Percentiles rank a stretch among this genome's conserved stretches.
Evolutionary conservation across 2,113 vertebrate species (phyloP).

Genomic region (Salminus brasiliensis): DNA sequence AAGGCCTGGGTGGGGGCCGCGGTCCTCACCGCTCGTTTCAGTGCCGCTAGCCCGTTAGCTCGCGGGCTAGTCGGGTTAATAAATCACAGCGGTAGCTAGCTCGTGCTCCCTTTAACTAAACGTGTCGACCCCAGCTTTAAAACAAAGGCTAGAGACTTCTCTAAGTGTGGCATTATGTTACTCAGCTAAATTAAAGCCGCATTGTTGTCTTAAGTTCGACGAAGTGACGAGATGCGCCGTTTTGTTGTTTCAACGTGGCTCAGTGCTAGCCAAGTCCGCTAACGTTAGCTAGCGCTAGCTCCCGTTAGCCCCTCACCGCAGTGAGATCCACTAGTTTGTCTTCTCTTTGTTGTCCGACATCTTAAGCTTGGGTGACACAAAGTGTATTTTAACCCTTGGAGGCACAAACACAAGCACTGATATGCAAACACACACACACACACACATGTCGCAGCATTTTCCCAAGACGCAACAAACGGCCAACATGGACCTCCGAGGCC

Average conservation of each 20-base stretch:
- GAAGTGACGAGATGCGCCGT: neutral
- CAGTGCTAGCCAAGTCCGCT: neutral
- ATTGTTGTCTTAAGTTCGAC: neutral
- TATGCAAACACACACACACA: neutral
- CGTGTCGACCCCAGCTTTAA: neutral
- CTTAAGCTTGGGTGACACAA: neutral
- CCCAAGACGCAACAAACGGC: neutral
- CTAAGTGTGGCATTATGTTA: no score
- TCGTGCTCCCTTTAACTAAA: neutral
- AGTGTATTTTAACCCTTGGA: neutral
- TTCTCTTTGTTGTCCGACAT: neutral
- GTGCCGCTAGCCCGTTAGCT: constrained; percentile 8
- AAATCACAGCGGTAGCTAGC: neutral
- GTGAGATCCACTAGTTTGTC: neutral
- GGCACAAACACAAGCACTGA: no score
- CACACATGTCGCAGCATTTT: neutral
- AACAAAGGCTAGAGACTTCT: no score
- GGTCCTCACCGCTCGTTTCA: neutral
- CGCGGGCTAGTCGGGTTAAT: neutral
- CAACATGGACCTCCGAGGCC: no score
- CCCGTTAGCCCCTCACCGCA: neutral
- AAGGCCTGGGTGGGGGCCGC: constrained; percentile 50
- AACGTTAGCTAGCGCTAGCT: neutral
- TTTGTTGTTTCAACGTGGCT: constrained; percentile 21
- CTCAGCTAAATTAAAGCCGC: neutral